A percentile compares a stretch with the other conserved stretches of the same genome.
These are phyloP conservation scores for Brachionus rubens DNA, from an alignment of 1,140 invertebrate species.

Conservation along the genomic window DNA sequence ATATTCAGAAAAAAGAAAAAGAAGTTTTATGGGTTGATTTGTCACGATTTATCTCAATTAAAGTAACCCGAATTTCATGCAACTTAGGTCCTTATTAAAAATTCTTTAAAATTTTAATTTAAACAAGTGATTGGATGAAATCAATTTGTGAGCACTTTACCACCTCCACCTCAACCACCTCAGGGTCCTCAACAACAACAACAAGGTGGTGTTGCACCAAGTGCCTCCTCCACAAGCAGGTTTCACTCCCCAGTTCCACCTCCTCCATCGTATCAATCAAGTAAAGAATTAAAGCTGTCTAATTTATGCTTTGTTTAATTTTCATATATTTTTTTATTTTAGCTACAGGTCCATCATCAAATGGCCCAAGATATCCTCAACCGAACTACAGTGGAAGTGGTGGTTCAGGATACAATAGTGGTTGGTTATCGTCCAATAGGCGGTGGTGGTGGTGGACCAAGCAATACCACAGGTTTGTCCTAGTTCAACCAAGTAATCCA, in stretches of 20 bases:
- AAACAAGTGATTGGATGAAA: constrained; percentile 47
- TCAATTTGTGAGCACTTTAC: constrained; percentile 43
- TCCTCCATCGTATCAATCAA: constrained; percentile 21
- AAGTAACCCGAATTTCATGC: constrained; percentile 1
- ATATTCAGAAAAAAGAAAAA: constrained; percentile 32
- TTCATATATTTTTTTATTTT: neutral
- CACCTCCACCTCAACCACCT: constrained; percentile 29
- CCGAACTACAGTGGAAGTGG: constrained; percentile 6
- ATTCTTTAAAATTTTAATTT: too few relatives aligned
- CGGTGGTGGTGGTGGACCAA: too few relatives aligned
- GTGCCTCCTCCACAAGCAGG: neutral
- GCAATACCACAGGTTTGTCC: constrained; percentile 27
- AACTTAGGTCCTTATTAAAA: too few relatives aligned
- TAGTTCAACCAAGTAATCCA: constrained; percentile 32
- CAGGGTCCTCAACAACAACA: neutral
- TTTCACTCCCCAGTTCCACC: neutral
- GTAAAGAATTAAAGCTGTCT: too few relatives aligned
- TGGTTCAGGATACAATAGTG: neutral
- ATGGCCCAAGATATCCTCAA: neutral
- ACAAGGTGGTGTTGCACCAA: neutral
- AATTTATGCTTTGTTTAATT: neutral
- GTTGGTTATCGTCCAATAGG: constrained; percentile 8
- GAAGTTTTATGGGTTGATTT: constrained; percentile 45
- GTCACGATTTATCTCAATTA: constrained; percentile 35
- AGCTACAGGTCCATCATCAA: neutral